A percentile compares a stretch with the other conserved stretches of the same genome.
phyloP scores from a whole-genome alignment of 2,113 vertebrate genomes.

The Ictalurus furcatus region DNA sequence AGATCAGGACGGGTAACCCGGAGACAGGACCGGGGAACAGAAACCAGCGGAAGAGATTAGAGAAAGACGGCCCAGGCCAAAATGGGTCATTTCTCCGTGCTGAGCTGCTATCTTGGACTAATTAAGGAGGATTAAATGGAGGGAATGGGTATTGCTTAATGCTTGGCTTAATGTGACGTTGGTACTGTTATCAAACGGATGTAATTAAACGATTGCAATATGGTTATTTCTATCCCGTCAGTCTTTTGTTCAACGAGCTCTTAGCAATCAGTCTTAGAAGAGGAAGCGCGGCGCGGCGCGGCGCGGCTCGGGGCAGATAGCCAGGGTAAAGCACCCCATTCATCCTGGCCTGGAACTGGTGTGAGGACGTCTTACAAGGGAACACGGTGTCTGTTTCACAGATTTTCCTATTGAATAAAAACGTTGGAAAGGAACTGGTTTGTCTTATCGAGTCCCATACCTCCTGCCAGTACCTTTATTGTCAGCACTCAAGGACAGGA shows the following conservation, averaged over 20 bases:
- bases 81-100: constrained; percentile 27
- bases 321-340: constrained; percentile 1
- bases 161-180: constrained; percentile 50
- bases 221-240: constrained; percentile 15
- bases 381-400: background rate
- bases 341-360: background rate
- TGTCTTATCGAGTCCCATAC: constrained; percentile 61
- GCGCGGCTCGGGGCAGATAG: background rate
- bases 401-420: background rate
- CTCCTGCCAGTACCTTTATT: background rate
- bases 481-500: background rate
- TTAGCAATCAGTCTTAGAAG: constrained; percentile 34
- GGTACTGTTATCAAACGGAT: constrained; percentile 40
- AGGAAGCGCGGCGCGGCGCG: background rate
- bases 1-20: background rate
- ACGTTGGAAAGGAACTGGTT: constrained; percentile 41
- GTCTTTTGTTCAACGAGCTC: constrained; percentile 30
- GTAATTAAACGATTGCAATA: constrained; percentile 46
- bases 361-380: background rate
- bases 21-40: background rate
- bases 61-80: constrained; percentile 22
- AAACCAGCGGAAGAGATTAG: constrained; percentile 1
- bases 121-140: constrained; percentile 57
- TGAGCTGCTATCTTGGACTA: constrained; percentile 35
- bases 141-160: constrained; percentile 49